These are phyloP conservation scores for Notolepis coatsorum DNA, from an alignment of 2,797 vertebrate genomes.

Conservation along the genomic window DNA sequence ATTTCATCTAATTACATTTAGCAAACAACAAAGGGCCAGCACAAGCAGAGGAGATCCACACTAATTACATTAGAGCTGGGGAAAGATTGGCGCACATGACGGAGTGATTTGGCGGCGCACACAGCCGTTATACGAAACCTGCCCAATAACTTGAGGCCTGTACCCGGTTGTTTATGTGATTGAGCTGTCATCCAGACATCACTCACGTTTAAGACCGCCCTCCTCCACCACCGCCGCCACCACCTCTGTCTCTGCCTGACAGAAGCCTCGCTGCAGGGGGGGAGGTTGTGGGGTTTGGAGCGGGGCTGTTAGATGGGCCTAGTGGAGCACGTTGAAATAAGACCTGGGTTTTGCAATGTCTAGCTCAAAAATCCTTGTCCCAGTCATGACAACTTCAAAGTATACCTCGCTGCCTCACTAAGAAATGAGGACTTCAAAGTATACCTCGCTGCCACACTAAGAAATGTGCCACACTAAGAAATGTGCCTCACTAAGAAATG, in stretches of 20 bases:
- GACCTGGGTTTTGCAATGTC: conserved; percentile 18
- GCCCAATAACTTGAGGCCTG: conserved; percentile 60
- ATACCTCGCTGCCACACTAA: too few relatives aligned
- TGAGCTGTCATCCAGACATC: conserved; percentile 71
- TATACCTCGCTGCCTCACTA: too few relatives aligned
- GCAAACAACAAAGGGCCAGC: conserved; percentile 72
- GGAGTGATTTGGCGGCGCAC: conserved; percentile 70
- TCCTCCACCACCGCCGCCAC: too few relatives aligned
- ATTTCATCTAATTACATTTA: conserved; percentile 78
- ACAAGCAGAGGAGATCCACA: conserved; percentile 62
- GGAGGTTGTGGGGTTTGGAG: conserved; percentile 1
- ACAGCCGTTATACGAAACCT: conserved; percentile 26
- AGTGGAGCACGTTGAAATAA: conserved; percentile 27
- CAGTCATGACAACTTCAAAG: too few relatives aligned
- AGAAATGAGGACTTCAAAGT: too few relatives aligned
- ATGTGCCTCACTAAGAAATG: too few relatives aligned
- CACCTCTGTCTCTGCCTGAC: conserved; percentile 34
- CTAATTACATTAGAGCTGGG: conserved; percentile 80
- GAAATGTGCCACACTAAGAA: too few relatives aligned
- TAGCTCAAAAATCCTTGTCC: too few relatives aligned
- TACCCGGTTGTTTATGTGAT: conserved; percentile 74
- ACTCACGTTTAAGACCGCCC: conserved; percentile 69
- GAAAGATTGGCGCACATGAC: conserved; percentile 68
- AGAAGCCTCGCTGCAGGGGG: conserved; percentile 24
- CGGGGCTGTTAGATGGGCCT: conserved; percentile 3